Conservation (phyloP, 92 coral and sea anemone species). For the Actinostola sp. region DNA sequence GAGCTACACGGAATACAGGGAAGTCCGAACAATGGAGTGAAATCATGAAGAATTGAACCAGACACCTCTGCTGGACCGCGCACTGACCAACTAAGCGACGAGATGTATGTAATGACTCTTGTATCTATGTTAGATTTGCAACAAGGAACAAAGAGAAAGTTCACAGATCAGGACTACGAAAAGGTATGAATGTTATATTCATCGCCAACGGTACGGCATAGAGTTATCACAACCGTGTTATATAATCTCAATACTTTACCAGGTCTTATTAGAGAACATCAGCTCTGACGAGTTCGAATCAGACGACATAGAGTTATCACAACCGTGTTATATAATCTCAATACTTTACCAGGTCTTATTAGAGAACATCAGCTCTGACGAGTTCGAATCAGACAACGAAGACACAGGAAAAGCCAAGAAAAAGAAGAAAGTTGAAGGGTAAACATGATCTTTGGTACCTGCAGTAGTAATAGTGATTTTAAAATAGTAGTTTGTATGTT, state of each 20-base stretch:
- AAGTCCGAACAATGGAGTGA: too few species aligned
- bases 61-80: too few species aligned
- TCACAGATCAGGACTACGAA: constrained; percentile 89
- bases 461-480: background rate
- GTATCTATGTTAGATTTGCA: constrained; percentile 22
- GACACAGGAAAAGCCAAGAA: constrained; percentile 59
- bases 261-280: constrained; percentile 91
- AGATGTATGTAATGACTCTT: too few species aligned
- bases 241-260: too few species aligned
- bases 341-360: constrained; percentile 92
- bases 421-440: constrained; percentile 39
- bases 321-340: too few species aligned
- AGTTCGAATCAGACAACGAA: constrained; percentile 81
- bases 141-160: constrained; percentile 61
- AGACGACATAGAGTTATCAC: constrained; percentile 69
- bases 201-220: background rate
- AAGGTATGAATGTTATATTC: constrained; percentile 49
- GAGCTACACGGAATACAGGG: too few species aligned
- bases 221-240: background rate
- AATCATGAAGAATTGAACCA: too few species aligned
- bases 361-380: constrained; percentile 95
- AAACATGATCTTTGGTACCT: too few species aligned
- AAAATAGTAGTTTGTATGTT: background rate
- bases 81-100: too few species aligned
- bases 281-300: constrained; percentile 96